Conservation (phyloP, 2,797 vertebrate species). For the Gila robusta region DNA sequence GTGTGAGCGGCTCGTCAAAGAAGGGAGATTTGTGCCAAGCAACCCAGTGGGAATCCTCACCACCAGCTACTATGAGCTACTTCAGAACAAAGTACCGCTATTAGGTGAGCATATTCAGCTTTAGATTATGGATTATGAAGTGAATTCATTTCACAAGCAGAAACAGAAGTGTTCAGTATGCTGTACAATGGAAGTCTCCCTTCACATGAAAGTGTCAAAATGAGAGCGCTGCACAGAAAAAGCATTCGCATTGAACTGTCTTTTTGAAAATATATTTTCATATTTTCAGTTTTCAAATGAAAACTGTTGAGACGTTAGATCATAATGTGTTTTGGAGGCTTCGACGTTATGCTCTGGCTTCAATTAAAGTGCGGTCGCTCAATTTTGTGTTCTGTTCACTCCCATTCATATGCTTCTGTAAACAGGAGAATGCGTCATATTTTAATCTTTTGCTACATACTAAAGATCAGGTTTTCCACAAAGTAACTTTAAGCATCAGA, state of each 20-base stretch:
- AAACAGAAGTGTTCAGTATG: not conserved
- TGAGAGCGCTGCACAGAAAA: not conserved
- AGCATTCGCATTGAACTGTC: not conserved
- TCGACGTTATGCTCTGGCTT: not conserved
- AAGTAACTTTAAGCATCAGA: too few relatives aligned
- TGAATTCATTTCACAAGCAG: not conserved
- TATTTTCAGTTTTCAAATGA: not conserved
- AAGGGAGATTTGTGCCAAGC: conserved; percentile 94
- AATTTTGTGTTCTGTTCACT: not conserved
- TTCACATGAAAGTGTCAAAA: not conserved
- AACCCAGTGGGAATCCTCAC: conserved; percentile 97
- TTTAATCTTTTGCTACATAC: not conserved
- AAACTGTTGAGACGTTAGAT: not conserved
- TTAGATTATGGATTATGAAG: not conserved
- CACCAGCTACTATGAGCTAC: conserved; percentile 93
- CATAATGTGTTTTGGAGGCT: not conserved
- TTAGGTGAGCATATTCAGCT: conserved; percentile 84
- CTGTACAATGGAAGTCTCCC: not conserved
- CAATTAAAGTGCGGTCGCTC: not conserved
- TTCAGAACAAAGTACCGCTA: conserved; percentile 98
- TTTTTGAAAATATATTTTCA: not conserved
- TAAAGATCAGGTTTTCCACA: not conserved
- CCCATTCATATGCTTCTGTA: not conserved
- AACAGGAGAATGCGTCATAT: not conserved
- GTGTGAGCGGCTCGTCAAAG: conserved; percentile 95